Evolutionary conservation across 2,113 vertebrate genomes (phyloP).

Genomic region (Dasyurus viverrinus): DNA sequence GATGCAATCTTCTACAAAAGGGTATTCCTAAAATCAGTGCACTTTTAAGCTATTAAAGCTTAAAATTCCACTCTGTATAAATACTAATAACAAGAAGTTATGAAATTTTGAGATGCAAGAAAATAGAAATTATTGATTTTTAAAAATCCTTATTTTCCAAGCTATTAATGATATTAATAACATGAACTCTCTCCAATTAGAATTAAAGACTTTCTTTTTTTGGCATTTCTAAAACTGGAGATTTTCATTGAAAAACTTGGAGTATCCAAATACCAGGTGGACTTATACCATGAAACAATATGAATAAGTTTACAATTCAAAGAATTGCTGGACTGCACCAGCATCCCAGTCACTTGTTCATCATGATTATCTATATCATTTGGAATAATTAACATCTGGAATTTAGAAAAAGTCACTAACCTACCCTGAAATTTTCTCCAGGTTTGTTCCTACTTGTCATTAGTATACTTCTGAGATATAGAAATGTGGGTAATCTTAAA

Average conservation of each 20-base stretch:
- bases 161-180: neutral
- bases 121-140: neutral
- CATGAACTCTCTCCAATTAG: neutral
- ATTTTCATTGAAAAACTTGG: neutral
- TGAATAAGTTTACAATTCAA: neutral
- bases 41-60: neutral
- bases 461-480: neutral
- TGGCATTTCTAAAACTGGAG: constrained; percentile 17
- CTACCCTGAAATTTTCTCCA: neutral
- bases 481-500: neutral
- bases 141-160: neutral
- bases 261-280: neutral
- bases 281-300: neutral
- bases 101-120: neutral
- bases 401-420: neutral
- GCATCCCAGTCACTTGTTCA: neutral
- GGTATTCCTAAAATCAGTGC: neutral
- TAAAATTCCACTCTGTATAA: neutral
- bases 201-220: neutral
- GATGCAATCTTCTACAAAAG: neutral
- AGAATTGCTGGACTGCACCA: neutral
- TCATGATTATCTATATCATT: neutral
- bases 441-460: neutral
- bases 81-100: constrained; percentile 19
- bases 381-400: neutral